A percentile compares a stretch with the other conserved stretches of the same genome.
phyloP scores from a whole-genome alignment of 2,113 vertebrate species.

The Seriola rivoliana region DNA sequence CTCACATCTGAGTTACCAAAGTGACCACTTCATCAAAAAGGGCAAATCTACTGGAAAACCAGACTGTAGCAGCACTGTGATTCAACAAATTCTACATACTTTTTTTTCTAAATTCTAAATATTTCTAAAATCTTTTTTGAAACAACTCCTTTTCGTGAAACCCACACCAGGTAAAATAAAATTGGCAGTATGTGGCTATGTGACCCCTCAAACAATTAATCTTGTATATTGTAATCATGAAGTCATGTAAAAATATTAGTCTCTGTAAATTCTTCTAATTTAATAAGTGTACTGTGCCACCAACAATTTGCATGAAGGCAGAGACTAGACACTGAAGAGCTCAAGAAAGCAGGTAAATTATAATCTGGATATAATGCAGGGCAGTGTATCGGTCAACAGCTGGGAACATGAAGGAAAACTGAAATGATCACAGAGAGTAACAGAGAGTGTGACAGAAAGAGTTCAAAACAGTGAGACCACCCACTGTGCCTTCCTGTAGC shows the following conservation, averaged over 20 bases:
- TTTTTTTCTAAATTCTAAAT: no score
- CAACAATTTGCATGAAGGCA: neutral
- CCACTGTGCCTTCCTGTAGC: conserved; percentile 13
- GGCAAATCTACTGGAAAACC: neutral
- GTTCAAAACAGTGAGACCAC: conserved; percentile 30
- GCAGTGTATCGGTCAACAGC: neutral
- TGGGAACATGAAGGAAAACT: neutral
- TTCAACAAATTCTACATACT: neutral
- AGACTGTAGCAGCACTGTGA: neutral
- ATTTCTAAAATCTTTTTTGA: neutral
- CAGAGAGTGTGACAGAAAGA: neutral
- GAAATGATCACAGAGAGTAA: conserved; percentile 1
- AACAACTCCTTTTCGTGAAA: neutral
- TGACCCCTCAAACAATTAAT: neutral
- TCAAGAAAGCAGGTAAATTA: neutral
- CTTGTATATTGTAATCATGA: neutral
- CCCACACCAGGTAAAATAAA: neutral
- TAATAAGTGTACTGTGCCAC: neutral
- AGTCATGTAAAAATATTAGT: neutral
- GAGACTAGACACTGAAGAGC: neutral
- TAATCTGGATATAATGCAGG: neutral
- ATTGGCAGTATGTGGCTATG: neutral
- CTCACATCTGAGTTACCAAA: neutral
- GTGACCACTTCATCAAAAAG: neutral
- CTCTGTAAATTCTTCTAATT: conserved; percentile 7